A percentile compares a stretch with the other conserved stretches of the same genome.
These are phyloP conservation scores for Sebastes nivosus DNA, from an alignment of 2,797 vertebrate genomes.

Conservation along the genomic window DNA sequence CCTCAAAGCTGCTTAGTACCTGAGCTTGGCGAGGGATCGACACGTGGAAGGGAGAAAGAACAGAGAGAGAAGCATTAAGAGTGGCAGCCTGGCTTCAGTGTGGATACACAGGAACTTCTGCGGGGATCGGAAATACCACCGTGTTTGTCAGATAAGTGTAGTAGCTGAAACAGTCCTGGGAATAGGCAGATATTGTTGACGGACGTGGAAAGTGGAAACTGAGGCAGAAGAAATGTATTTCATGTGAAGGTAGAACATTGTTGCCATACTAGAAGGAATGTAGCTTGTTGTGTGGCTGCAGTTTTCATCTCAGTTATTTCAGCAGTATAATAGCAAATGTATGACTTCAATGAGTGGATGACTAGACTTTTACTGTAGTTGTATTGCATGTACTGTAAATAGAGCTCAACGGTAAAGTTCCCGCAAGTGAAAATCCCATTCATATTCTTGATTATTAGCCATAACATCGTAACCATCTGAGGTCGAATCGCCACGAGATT, in stretches of 20 bases:
- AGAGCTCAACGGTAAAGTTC: too few relatives aligned
- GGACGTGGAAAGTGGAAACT: background rate
- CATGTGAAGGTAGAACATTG: constrained; percentile 22
- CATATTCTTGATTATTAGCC: too few relatives aligned
- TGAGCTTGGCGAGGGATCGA: constrained; percentile 50
- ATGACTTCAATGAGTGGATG: background rate
- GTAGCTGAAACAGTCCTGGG: background rate
- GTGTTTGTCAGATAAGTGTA: background rate
- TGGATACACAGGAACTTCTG: background rate
- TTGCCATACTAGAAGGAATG: background rate
- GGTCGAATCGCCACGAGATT: too few relatives aligned
- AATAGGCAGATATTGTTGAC: background rate
- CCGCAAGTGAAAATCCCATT: too few relatives aligned
- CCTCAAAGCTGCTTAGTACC: constrained; percentile 73
- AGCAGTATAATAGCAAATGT: background rate
- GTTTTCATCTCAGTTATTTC: background rate
- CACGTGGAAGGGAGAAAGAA: background rate
- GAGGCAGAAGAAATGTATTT: constrained; percentile 14
- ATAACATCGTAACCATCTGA: background rate
- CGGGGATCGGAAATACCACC: accelerated
- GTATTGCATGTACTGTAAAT: background rate
- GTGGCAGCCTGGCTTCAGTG: background rate
- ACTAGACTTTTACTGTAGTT: background rate
- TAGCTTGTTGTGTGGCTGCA: background rate
- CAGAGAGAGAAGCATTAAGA: background rate